Conservation (phyloP, 92 coral and sea anemone species). For the Epizoanthus scotinus region DNA sequence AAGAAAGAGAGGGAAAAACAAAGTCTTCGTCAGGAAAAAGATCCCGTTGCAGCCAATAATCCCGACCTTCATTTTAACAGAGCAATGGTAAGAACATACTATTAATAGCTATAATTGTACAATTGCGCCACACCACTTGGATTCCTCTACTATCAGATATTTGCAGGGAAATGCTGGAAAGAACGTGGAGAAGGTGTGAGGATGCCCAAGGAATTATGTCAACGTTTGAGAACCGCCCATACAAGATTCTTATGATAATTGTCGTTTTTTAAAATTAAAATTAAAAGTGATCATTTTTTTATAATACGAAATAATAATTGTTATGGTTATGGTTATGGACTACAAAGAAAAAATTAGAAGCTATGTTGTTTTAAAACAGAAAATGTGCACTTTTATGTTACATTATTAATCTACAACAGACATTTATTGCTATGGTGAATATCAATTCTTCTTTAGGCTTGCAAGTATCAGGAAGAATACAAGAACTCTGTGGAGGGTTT, state of each 20-base stretch:
- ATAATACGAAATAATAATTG: too few relatives aligned
- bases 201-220: too few relatives aligned
- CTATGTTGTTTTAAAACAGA: too few relatives aligned
- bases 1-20: too few relatives aligned
- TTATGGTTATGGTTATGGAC: too few relatives aligned
- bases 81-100: constrained; percentile 82
- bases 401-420: too few relatives aligned
- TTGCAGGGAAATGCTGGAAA: background rate
- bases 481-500: constrained; percentile 72
- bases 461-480: constrained; percentile 92
- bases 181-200: background rate
- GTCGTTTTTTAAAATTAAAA: too few relatives aligned
- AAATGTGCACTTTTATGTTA: too few relatives aligned
- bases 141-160: background rate
- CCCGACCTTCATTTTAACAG: constrained; percentile 97
- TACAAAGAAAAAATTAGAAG: too few relatives aligned
- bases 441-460: constrained; percentile 55
- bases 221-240: too few relatives aligned
- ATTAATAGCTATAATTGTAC: background rate
- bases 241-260: too few relatives aligned
- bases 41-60: constrained; percentile 81
- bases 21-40: constrained; percentile 76
- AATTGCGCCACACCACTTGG: background rate
- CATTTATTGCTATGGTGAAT: background rate
- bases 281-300: too few relatives aligned